phyloP scores from a whole-genome alignment of 2,888 invertebrate genomes.

The Leptopilina myrica region DNA sequence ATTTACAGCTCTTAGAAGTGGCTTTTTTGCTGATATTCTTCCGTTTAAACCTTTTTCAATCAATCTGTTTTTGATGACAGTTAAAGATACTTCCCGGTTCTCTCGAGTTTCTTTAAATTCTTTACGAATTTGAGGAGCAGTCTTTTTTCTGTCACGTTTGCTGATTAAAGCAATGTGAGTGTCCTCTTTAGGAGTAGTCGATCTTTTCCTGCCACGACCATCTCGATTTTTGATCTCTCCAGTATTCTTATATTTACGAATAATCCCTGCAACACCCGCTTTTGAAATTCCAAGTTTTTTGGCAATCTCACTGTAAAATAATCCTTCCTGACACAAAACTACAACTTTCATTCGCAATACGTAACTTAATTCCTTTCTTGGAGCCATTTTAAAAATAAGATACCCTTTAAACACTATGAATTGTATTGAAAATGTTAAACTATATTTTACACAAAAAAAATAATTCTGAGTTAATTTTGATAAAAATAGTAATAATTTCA shows the following conservation, averaged over 20 bases:
- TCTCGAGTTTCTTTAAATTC: neutral
- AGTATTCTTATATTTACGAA: slow-evolving; percentile 49
- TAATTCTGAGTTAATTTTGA: too few relatives aligned
- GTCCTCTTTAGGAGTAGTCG: neutral
- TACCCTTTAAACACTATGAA: too few relatives aligned
- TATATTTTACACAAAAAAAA: too few relatives aligned
- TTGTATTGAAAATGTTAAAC: too few relatives aligned
- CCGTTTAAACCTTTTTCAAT: neutral
- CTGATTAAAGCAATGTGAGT: neutral
- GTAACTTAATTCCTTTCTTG: too few relatives aligned
- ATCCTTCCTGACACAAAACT: neutral
- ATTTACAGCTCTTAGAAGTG: neutral
- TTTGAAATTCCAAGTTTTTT: neutral
- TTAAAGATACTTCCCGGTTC: neutral
- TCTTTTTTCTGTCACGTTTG: neutral
- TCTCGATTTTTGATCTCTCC: neutral
- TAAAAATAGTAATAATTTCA: too few relatives aligned
- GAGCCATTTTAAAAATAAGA: too few relatives aligned
- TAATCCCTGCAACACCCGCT: slow-evolving; percentile 10
- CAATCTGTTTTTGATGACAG: neutral
- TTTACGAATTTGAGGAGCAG: neutral
- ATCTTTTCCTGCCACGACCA: neutral
- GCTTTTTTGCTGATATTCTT: neutral
- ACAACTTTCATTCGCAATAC: neutral
- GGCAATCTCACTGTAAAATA: neutral